Evolutionary conservation across 2,113 vertebrate genomes (phyloP).

Genomic region (Pleuronectes platessa): DNA sequence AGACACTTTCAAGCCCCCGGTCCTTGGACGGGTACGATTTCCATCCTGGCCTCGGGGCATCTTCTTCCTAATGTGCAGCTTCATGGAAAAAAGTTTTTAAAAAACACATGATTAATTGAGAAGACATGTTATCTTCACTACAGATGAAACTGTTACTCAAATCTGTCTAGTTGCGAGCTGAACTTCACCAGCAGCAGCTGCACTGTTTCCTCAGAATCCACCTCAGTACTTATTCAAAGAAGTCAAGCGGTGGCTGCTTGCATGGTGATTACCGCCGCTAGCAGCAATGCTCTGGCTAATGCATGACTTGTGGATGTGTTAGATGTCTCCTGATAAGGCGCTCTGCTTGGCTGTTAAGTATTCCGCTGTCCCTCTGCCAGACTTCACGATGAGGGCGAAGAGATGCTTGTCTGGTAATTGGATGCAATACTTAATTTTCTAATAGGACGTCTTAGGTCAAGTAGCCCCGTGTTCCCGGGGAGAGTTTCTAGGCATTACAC

Average conservation of each 20-base stretch:
- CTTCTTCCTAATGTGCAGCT: constrained; percentile 29
- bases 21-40: constrained; percentile 28
- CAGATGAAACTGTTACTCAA: constrained; percentile 24
- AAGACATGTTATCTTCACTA: constrained; percentile 31
- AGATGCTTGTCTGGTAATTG: constrained; percentile 72
- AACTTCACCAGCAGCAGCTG: constrained; percentile 11
- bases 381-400: constrained; percentile 59
- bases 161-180: neutral
- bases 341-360: constrained; percentile 44
- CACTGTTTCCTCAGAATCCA: constrained; percentile 2
- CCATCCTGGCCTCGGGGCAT: constrained; percentile 24
- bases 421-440: constrained; percentile 69
- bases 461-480: constrained; percentile 36
- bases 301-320: constrained; percentile 34
- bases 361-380: constrained; percentile 53
- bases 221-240: constrained; percentile 31
- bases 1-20: constrained; percentile 30
- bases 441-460: constrained; percentile 71
- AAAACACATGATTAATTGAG: constrained; percentile 17
- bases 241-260: constrained; percentile 37
- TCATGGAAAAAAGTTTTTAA: constrained; percentile 3
- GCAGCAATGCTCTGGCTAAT: constrained; percentile 27
- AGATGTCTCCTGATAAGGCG: constrained; percentile 51
- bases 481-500: constrained; percentile 46
- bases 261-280: constrained; percentile 21